These are phyloP conservation scores for Neotoma lepida DNA, from an alignment of 2,113 vertebrate genomes.

Conservation along the genomic window DNA sequence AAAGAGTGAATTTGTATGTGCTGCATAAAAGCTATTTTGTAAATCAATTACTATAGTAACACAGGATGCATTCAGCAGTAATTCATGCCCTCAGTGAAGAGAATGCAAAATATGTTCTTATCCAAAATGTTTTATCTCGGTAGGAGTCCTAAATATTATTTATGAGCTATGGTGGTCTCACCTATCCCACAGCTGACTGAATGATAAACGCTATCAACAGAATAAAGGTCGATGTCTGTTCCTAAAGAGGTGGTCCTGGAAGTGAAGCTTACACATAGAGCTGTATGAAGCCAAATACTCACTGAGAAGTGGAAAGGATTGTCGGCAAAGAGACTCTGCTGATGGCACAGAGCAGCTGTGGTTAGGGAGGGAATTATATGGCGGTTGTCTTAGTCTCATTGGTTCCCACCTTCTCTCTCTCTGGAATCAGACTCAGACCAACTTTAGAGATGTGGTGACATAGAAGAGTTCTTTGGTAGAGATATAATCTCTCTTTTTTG, in stretches of 20 bases:
- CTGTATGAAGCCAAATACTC: neutral
- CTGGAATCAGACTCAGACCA: conserved; percentile 10
- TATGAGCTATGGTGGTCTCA: neutral
- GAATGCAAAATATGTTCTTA: conserved; percentile 74
- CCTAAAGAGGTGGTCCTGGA: neutral
- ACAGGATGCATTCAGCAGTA: conserved; percentile 59
- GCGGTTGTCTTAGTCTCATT: neutral
- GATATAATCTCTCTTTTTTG: neutral
- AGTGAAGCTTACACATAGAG: neutral
- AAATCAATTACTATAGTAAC: conserved; percentile 78
- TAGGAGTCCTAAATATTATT: conserved; percentile 50
- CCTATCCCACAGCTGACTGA: neutral
- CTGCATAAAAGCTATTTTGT: conserved; percentile 77
- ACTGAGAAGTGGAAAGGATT: neutral
- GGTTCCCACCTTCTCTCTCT: neutral
- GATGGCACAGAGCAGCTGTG: neutral
- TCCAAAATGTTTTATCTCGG: conserved; percentile 70
- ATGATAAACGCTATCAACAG: conserved; percentile 30
- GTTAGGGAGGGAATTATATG: neutral
- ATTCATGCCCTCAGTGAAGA: conserved; percentile 70
- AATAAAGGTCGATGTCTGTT: neutral
- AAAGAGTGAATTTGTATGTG: conserved; percentile 76
- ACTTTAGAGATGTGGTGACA: conserved; percentile 40
- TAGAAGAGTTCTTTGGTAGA: conserved; percentile 20
- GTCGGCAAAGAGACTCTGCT: neutral